Evolutionary conservation across 2,888 invertebrate genomes (phyloP).

Genomic region (Mesochorus sp.): DNA sequence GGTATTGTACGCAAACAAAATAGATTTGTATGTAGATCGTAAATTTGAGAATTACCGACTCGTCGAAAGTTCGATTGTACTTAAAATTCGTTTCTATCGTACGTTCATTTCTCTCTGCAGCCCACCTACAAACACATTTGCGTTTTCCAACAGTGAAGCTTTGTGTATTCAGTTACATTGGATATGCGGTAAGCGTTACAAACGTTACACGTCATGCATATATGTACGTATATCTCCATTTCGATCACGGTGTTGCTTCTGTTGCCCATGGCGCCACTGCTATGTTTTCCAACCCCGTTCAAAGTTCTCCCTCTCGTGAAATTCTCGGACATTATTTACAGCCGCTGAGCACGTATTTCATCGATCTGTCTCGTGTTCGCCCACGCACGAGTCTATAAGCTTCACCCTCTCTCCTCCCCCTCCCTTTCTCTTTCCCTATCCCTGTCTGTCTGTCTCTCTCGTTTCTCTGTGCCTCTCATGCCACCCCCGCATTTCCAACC

Average conservation of each 20-base stretch:
- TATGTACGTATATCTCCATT: no score
- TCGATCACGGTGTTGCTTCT: constrained; percentile 13
- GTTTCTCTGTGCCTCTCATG: not conserved
- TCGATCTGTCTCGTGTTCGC: constrained; percentile 60
- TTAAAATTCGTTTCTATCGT: constrained; percentile 13
- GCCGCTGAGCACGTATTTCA: constrained; percentile 61
- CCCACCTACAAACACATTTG: not conserved
- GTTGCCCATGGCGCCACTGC: not conserved
- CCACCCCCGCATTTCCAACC: constrained; percentile 3
- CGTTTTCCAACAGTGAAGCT: not conserved
- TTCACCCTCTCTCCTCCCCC: constrained; percentile 23
- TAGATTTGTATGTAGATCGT: no score
- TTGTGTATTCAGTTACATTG: constrained; percentile 6
- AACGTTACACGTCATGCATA: not conserved
- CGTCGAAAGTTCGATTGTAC: not conserved
- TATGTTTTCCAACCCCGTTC: constrained; percentile 3
- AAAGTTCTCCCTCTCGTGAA: constrained; percentile 15
- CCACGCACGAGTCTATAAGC: constrained; percentile 33
- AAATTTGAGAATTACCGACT: not conserved
- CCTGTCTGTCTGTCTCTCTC: not conserved
- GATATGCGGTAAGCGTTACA: constrained; percentile 8
- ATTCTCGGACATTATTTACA: constrained; percentile 63
- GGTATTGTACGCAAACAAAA: no score
- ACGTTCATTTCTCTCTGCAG: not conserved
- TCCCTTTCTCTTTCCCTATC: not conserved